A percentile compares a stretch with the other conserved stretches of the same genome.
Evolutionary conservation across 2,888 invertebrate genomes (phyloP).

Genomic region (Lithophane ornitopus): DNA sequence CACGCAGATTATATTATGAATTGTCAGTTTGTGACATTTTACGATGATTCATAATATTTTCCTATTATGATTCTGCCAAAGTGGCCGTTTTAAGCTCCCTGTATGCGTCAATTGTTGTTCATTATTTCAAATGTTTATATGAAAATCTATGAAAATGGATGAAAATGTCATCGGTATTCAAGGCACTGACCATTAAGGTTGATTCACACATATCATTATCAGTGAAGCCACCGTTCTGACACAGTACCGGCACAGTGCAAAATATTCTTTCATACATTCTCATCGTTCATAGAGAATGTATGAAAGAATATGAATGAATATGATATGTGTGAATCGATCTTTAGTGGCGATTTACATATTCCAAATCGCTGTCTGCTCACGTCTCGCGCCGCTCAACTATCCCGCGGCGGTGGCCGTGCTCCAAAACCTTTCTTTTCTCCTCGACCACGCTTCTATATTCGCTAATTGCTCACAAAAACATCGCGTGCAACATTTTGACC

Average conservation of each 20-base stretch:
- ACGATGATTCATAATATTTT: too few relatives aligned
- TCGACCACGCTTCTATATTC: conserved; percentile 70
- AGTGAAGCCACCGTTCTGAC: too few relatives aligned
- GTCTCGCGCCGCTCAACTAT: conserved; percentile 45
- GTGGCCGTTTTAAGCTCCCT: too few relatives aligned
- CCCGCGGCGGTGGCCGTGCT: conserved; percentile 74
- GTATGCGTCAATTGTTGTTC: background rate
- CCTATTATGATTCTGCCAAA: too few relatives aligned
- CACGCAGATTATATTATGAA: too few relatives aligned
- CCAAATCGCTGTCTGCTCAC: conserved; percentile 18
- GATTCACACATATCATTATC: too few relatives aligned
- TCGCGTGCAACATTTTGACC: conserved; percentile 65
- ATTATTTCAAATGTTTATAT: background rate
- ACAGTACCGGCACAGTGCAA: too few relatives aligned
- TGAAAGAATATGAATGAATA: too few relatives aligned
- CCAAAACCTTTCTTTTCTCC: conserved; percentile 69
- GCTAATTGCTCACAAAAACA: conserved; percentile 65
- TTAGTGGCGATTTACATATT: background rate
- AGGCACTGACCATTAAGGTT: background rate
- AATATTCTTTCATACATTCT: too few relatives aligned
- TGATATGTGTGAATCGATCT: too few relatives aligned
- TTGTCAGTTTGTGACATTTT: too few relatives aligned
- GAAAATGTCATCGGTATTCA: background rate
- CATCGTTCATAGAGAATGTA: too few relatives aligned
- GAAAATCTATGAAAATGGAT: background rate